A percentile compares a stretch with the other conserved stretches of the same genome.
Evolutionary conservation across 2,888 invertebrate species (phyloP).

Genomic region (Pseudococcus jackbeardsleyi): DNA sequence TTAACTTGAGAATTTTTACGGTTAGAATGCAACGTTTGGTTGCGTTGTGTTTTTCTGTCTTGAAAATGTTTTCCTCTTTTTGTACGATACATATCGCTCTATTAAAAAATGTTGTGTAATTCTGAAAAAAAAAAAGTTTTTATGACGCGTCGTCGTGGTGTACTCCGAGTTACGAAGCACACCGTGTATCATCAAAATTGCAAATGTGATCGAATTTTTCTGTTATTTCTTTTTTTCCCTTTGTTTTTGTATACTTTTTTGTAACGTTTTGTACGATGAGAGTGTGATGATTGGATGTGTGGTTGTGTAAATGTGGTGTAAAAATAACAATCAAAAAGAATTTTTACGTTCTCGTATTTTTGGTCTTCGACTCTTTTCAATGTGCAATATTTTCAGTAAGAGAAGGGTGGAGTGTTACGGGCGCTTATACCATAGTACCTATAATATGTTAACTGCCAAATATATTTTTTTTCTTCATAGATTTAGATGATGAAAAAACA

Average conservation of each 20-base stretch:
- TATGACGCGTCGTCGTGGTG: background rate
- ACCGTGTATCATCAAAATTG: slow-evolving; percentile 37
- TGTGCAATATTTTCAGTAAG: slow-evolving; percentile 50
- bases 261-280: slow-evolving; percentile 24
- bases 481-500: slow-evolving; percentile 4
- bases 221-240: slow-evolving; percentile 33
- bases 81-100: slow-evolving; percentile 30
- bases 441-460: slow-evolving; percentile 1
- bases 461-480: slow-evolving; percentile 14
- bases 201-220: slow-evolving; percentile 49
- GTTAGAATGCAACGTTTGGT: background rate
- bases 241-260: slow-evolving; percentile 43
- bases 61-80: background rate
- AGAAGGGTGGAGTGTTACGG: slow-evolving; percentile 2
- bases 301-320: slow-evolving; percentile 3
- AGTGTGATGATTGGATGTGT: background rate
- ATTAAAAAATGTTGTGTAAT: background rate
- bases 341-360: background rate
- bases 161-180: background rate
- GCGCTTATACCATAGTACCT: slow-evolving; percentile 16
- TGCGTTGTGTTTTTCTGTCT: background rate
- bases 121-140: background rate
- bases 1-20: background rate
- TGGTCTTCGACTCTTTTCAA: background rate
- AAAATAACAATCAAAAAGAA: slow-evolving; percentile 43